A percentile compares a stretch with the other conserved stretches of the same genome.
These are phyloP conservation scores for Baccha elongata DNA, from an alignment of 2,888 invertebrate species.

Conservation along the genomic window DNA sequence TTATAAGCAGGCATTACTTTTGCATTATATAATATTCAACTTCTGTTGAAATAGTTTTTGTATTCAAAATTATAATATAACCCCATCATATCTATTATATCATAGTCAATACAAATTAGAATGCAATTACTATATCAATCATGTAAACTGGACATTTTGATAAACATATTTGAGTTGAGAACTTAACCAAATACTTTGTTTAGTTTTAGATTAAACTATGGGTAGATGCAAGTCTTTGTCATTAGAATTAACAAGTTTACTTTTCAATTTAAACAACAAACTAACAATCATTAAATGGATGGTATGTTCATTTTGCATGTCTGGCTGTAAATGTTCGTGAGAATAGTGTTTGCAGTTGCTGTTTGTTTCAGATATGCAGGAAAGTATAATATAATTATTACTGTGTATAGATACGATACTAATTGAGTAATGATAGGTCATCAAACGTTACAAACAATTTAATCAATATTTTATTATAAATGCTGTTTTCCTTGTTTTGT, in stretches of 20 bases:
- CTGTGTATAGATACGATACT: slow-evolving; percentile 13
- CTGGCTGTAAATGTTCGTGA: background rate
- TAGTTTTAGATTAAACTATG: slow-evolving; percentile 26
- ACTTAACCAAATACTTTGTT: slow-evolving; percentile 23
- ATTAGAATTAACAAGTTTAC: slow-evolving; percentile 50
- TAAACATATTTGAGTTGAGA: slow-evolving; percentile 18
- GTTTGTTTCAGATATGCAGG: background rate
- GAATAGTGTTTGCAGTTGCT: slow-evolving; percentile 1
- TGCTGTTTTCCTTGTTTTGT: no score
- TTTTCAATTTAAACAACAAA: slow-evolving; percentile 39
- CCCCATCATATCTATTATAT: slow-evolving; percentile 1
- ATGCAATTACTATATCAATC: slow-evolving; percentile 66
- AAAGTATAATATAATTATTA: background rate
- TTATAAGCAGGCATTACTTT: no score
- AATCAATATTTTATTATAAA: no score
- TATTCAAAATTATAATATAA: slow-evolving; percentile 7
- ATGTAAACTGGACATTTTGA: slow-evolving; percentile 69
- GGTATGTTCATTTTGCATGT: background rate
- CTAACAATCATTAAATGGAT: background rate
- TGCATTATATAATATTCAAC: no score
- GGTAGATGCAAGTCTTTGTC: slow-evolving; percentile 26
- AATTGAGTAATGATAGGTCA: slow-evolving; percentile 39
- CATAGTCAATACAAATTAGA: slow-evolving; percentile 70
- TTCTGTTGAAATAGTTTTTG: no score
- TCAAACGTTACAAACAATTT: no score